Base-by-base conservation (phyloP, 2,888 invertebrate species). In the Acanthosepion esculentum region DNA sequence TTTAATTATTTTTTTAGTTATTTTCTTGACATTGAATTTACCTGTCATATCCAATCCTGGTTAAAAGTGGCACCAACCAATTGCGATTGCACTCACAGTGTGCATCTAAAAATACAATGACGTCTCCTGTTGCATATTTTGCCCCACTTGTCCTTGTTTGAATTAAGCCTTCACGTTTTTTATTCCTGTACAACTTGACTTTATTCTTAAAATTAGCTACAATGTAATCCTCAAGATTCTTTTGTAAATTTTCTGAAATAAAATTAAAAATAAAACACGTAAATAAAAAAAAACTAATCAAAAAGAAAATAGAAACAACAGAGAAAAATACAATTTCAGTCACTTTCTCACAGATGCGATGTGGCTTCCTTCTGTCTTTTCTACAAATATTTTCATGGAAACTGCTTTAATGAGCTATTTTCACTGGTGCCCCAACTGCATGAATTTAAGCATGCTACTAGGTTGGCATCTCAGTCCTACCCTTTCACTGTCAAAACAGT, bases 101-200 rank as follows among this genome's bases (percentile, higher is more conserved):
- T 50, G 99, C 99, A 98, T 99, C 99, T 10, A 99, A 98, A 97
- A 99, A 99, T 0, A 99, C 98, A 94, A 99, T 99, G 23, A 99
- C 99, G 97, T 99, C 99, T 10, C 99, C 99, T 55, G 98, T 98
- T 0, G 99, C 99, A 97, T 99, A 99, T 96, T 98, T 98, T 12
- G 99, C 99, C 26, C 99, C 99, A 94, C 98, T 98, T 0, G 99
- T 99, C 94, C 99, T 98, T 0, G 99, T 99, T 29, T 99, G 98
- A 96, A 99, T 99, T 48, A 99, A 98, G 29, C 99, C 99, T 97
- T 99, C 98, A 59, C 99, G 98, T 97, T 99, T 98, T 7, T 97
- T 97, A 97, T 99, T 99, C 95, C 99, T 98, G 95, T 99, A 98
- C 12, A 99, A 97, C 92, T 98, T 98, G 8, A 99, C 99, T 98